Evolutionary conservation across 2,113 vertebrate species (phyloP).

Genomic region (Patagioenas fasciata): DNA sequence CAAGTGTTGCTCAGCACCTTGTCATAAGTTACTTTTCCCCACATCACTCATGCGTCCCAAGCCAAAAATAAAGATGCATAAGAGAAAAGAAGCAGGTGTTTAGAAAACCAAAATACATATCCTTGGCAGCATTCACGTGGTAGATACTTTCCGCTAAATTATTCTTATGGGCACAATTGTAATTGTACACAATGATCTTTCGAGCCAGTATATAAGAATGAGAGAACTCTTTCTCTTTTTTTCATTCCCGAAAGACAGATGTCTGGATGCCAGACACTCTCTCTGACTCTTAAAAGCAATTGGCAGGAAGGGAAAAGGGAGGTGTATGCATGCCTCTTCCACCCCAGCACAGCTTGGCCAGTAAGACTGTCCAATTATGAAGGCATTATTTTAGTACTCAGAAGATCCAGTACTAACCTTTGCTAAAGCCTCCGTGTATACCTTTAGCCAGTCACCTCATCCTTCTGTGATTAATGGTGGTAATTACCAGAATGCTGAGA

Average conservation of each 20-base stretch:
- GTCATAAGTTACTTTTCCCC: conserved; percentile 34
- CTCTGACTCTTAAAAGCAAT: not conserved
- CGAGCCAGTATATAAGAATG: not conserved
- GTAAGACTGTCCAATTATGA: not conserved
- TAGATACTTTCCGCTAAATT: not conserved
- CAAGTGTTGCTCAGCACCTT: conserved; percentile 7
- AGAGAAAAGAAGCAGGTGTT: conserved; percentile 26
- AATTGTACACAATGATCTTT: not conserved
- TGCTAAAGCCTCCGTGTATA: not conserved
- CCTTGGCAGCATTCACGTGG: not conserved
- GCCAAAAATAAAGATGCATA: conserved; percentile 8
- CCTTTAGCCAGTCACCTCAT: not conserved
- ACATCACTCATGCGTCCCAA: not conserved
- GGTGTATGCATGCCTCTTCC: too few relatives aligned
- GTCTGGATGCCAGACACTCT: not conserved
- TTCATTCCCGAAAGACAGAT: not conserved
- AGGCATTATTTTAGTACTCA: not conserved
- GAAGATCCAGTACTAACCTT: not conserved
- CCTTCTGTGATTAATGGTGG: not conserved
- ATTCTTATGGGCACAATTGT: not conserved
- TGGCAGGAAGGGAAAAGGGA: not conserved
- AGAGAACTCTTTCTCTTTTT: not conserved
- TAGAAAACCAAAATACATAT: conserved; percentile 3
- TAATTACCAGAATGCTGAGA: not conserved
- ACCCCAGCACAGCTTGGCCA: not conserved